Percentiles rank a stretch among this genome's conserved stretches.
These are phyloP conservation scores for Cisticola juncidis DNA, from an alignment of 2,113 vertebrate species.

Conservation along the genomic window DNA sequence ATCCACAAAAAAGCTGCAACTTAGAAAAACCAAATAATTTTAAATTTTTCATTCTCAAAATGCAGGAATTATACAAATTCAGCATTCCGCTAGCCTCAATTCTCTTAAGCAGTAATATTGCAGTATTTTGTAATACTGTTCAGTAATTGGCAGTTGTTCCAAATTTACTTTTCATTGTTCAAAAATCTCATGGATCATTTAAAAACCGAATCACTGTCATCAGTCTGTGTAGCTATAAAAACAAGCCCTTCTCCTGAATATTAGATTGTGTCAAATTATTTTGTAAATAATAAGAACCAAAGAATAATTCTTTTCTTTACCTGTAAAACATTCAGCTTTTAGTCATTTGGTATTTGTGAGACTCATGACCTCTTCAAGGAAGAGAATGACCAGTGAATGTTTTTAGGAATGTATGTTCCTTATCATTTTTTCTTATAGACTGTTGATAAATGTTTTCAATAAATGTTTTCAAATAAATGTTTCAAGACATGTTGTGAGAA, in stretches of 20 bases:
- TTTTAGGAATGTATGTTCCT: neutral
- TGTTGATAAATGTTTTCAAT: neutral
- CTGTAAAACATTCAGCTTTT: neutral
- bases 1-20: neutral
- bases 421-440: neutral
- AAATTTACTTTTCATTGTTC: neutral
- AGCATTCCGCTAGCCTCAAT: neutral
- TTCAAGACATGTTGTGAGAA: neutral
- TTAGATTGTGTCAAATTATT: neutral
- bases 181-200: neutral
- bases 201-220: neutral
- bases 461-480: too few relatives aligned
- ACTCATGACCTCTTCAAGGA: neutral
- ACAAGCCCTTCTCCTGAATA: neutral
- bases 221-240: neutral
- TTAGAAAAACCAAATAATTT: neutral
- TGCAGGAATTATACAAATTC: neutral
- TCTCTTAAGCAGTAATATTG: neutral
- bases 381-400: neutral
- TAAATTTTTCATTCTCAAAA: neutral
- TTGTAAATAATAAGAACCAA: neutral
- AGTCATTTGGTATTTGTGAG: neutral
- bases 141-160: neutral
- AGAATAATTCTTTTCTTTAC: neutral
- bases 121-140: neutral